These are phyloP conservation scores for Microcebus murinus DNA, from an alignment of 2,113 vertebrate species.

Conservation along the genomic window DNA sequence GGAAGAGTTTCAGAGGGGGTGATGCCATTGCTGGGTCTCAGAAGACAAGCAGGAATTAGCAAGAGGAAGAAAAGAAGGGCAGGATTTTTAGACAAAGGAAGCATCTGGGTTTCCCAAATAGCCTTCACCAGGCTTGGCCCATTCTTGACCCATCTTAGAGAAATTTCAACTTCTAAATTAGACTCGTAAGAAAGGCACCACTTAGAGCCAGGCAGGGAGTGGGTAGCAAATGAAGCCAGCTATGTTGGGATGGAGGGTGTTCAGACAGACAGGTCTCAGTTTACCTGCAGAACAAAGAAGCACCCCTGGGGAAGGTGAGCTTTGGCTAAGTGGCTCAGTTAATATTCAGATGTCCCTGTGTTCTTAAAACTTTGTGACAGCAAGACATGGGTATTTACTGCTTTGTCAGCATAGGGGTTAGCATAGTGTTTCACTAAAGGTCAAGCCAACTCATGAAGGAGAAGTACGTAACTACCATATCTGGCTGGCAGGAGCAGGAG, in stretches of 20 bases:
- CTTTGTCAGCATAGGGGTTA: neutral
- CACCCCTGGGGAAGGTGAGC: too few relatives aligned
- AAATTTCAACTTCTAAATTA: slow-evolving; percentile 25
- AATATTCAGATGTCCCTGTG: neutral
- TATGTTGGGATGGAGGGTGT: neutral
- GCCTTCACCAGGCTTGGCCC: neutral
- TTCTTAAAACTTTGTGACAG: slow-evolving; percentile 15
- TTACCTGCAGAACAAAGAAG: neutral
- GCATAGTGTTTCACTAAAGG: slow-evolving; percentile 17
- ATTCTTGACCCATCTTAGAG: neutral
- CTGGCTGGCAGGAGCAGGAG: neutral
- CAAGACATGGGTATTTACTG: neutral
- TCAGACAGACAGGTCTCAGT: neutral
- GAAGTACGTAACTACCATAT: neutral
- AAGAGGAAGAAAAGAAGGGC: neutral
- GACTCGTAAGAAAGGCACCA: neutral
- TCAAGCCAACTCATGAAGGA: neutral
- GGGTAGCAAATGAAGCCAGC: neutral
- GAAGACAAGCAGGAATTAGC: neutral
- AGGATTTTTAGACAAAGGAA: neutral
- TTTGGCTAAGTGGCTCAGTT: neutral
- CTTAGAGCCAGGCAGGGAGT: neutral
- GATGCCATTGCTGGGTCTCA: neutral
- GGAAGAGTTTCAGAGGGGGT: neutral
- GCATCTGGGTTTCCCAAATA: neutral